Percentiles rank a stretch among this genome's conserved stretches.
These are phyloP conservation scores for Periphyllus acericola DNA, from an alignment of 2,888 invertebrate genomes.

Conservation along the genomic window DNA sequence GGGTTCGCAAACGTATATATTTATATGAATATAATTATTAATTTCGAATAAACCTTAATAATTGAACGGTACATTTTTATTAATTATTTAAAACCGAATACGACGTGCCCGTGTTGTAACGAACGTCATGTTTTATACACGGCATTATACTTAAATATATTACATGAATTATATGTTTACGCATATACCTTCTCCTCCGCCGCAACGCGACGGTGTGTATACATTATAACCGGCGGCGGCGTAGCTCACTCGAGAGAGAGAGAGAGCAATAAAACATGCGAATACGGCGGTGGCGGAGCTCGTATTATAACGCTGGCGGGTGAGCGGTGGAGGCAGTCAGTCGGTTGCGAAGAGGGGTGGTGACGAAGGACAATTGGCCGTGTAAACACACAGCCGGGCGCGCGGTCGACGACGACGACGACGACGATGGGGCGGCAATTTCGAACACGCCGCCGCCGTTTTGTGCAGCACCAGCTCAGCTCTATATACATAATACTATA, in stretches of 20 bases:
- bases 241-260: constrained; percentile 4
- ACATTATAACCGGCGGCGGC: neutral
- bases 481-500: neutral
- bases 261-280: neutral
- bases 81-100: too few species aligned
- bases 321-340: neutral
- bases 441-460: neutral
- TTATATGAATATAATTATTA: too few species aligned
- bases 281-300: neutral
- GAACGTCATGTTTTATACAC: too few species aligned
- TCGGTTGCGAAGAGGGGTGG: neutral
- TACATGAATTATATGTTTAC: too few species aligned
- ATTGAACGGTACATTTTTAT: too few species aligned
- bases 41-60: too few species aligned
- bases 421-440: neutral
- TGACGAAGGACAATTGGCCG: constrained; percentile 17
- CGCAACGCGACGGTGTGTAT: neutral
- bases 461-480: neutral
- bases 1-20: too few species aligned
- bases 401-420: constrained; percentile 24
- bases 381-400: constrained; percentile 13
- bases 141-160: too few species aligned
- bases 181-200: too few species aligned
- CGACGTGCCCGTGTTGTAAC: too few species aligned
- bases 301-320: neutral